Evolutionary conservation across 2,113 vertebrate species (phyloP).

Genomic region (Aegithalos caudatus): DNA sequence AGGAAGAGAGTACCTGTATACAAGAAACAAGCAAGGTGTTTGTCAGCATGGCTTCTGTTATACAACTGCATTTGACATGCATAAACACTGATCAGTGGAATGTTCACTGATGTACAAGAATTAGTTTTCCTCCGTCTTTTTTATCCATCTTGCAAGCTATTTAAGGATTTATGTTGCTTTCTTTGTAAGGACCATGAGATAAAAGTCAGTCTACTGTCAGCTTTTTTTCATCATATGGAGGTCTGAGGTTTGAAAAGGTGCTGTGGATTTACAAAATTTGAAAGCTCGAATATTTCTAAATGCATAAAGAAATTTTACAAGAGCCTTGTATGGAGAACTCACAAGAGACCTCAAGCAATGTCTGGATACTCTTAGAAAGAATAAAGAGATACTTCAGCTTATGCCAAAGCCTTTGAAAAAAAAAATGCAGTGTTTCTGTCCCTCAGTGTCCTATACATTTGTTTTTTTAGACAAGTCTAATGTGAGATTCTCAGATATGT

Average conservation of each 20-base stretch:
- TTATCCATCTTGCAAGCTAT: not conserved
- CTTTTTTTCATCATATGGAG: not conserved
- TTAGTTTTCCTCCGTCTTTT: not conserved
- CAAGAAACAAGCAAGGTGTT: not conserved
- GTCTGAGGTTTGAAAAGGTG: not conserved
- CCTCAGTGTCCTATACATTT: not conserved
- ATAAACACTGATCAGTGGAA: not conserved
- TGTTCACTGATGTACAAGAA: not conserved
- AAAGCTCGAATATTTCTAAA: not conserved
- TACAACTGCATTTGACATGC: not conserved
- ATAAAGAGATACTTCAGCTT: not conserved
- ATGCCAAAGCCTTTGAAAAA: not conserved
- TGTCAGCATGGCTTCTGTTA: not conserved
- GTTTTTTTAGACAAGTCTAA: not conserved
- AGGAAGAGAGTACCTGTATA: not conserved
- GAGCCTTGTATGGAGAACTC: not conserved
- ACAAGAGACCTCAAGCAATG: not conserved
- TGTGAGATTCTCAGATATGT: not conserved
- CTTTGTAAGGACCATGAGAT: not conserved
- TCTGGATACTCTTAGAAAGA: not conserved
- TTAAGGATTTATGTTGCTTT: not conserved
- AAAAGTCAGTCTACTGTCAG: not conserved
- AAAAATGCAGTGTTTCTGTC: not conserved
- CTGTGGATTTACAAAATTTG: not conserved
- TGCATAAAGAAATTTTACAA: not conserved